Percentiles rank a stretch among this genome's conserved stretches.
Evolutionary conservation across 1,140 invertebrate species (phyloP).

Genomic region (Tetranychus cinnabarinus): DNA sequence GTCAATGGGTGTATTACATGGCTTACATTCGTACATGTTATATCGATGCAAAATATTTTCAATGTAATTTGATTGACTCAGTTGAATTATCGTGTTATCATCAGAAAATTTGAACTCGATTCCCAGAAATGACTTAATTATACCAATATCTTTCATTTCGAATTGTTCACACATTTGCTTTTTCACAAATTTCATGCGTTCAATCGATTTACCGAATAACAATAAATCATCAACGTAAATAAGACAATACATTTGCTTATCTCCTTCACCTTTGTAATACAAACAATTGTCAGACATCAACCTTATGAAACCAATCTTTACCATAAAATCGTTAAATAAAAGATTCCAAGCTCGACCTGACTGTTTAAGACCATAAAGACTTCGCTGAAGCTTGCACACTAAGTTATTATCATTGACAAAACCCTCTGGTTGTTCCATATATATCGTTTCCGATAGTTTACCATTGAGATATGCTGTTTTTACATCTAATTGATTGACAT

Average conservation of each 20-base stretch:
- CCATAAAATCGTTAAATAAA: conserved; percentile 8
- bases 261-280: neutral
- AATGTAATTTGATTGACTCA: conserved; percentile 3
- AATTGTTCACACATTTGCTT: neutral
- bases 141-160: neutral
- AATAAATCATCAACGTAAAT: conserved; percentile 15
- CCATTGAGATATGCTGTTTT: conserved; percentile 22
- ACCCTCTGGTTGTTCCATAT: conserved; percentile 19
- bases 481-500: conserved; percentile 18
- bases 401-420: conserved; percentile 10
- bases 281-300: conserved; percentile 5
- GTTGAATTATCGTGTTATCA: neutral
- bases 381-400: conserved; percentile 16
- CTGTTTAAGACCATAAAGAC: conserved; percentile 23
- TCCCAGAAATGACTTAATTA: conserved; percentile 8
- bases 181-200: neutral
- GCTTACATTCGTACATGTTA: conserved; percentile 3
- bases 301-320: neutral
- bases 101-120: conserved; percentile 7
- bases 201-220: neutral
- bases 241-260: conserved; percentile 4
- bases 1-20: conserved; percentile 1
- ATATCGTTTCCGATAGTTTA: conserved; percentile 19
- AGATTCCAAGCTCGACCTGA: conserved; percentile 21
- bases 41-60: conserved; percentile 10